Evolutionary conservation across 2,113 vertebrate genomes (phyloP), one percentile per base, ranked within the genome.

Genomic region (Calonectris borealis): DNA sequence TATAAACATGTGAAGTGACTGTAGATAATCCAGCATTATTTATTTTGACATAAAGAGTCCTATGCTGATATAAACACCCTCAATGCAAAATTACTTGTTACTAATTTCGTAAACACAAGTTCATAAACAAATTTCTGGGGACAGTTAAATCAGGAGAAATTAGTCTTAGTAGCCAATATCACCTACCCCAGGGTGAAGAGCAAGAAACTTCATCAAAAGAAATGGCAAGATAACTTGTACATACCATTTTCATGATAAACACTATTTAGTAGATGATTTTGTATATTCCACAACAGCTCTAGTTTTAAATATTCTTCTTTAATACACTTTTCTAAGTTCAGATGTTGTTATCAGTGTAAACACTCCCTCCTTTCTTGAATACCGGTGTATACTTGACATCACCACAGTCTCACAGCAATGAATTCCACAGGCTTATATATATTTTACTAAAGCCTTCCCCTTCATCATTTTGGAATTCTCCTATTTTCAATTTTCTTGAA

Each of bases 1-100:
- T 57, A 80, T 91, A 96, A 94, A 96, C 68, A 81, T 55, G 10
- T 64, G 21, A 93, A 93, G 27, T 88, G 68, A 88, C 60, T 93
- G 48, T 29, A 84, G 42, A 60, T 88, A 86, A 93, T 64, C 52
- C 44, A 66, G 19, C 16, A 49, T 68, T 90, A 88, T 94, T 94
- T 88, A 96, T 88, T 80, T 95, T 92, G 55, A 90, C 0, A 0
- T 92, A 81, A 36, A 91, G 31, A 16, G 26, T 95, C 48, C 32
- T 55, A 11, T 64, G 68, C 48, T 40, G 60, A 48, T 81, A 70
- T 66, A 93, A 96, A 90, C 55, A 86, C 58, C 64, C 85, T 80
- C 68, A 58, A 3, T 81, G 38, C 68, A 88, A 70, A 93, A 80
- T 70, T 88, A 64, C 13, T 90, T 83, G 29, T 36, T 46, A 66